Percentiles rank a stretch among this genome's conserved stretches.
Conservation (phyloP, 2,113 vertebrate genomes). For the Cochlearius cochlearius region DNA sequence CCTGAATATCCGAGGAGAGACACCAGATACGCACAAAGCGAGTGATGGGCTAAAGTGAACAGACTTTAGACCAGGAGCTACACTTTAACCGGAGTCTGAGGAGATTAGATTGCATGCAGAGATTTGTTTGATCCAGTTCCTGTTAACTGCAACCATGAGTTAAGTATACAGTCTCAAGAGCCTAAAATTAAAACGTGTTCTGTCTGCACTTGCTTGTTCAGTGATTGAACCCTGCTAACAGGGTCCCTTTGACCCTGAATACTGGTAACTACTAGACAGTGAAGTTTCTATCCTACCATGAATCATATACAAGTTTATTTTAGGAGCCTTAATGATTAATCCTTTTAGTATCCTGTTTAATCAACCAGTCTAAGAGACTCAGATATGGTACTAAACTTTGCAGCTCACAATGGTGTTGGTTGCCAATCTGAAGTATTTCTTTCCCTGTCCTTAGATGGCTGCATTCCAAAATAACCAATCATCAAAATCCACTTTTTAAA, state of each 20-base stretch:
- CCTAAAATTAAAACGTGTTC: not conserved
- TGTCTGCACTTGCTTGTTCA: not conserved
- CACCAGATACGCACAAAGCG: not conserved
- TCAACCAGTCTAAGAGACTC: not conserved
- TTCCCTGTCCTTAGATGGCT: not conserved
- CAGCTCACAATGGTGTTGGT: not conserved
- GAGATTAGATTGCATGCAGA: accelerated
- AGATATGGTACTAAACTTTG: not conserved
- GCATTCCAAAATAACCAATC: not conserved
- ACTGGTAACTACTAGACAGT: not conserved
- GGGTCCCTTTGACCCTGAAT: not conserved
- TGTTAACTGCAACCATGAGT: not conserved
- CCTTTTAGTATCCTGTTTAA: not conserved
- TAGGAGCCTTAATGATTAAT: not conserved
- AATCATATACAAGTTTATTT: not conserved
- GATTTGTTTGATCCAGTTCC: not conserved
- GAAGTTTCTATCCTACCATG: not conserved
- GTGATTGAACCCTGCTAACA: not conserved
- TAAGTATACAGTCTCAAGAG: not conserved
- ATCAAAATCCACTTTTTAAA: not conserved
- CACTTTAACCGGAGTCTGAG: not conserved
- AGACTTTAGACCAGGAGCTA: not conserved
- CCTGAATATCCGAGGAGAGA: not conserved
- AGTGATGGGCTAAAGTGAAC: not conserved
- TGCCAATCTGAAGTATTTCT: not conserved